Evolutionary conservation across 2,797 vertebrate species (phyloP), one percentile per base, ranked within the genome.

Genomic region (Chelonia mydas): DNA sequence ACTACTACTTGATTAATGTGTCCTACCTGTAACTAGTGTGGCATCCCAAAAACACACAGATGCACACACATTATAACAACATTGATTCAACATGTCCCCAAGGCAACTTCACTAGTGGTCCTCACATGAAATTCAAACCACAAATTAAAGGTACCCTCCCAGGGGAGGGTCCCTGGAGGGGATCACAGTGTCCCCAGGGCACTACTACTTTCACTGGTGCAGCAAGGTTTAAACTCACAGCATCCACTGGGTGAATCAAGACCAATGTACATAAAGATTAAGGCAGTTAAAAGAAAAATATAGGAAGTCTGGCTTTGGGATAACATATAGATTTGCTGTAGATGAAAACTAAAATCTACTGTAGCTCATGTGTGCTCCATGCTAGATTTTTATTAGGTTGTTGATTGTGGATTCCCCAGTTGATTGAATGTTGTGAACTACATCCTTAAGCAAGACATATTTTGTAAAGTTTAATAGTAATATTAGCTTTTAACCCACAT

Each of bases 1-100:
- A 50, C 86, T 94, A 16, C 93, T 23, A 1, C 97, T 96, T 96
- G 97, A 96, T 98, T 97, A 97, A 83, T 95, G 92, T 96, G 90
- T 97, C 88, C 92, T 91, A 89, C 92, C 78, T 80, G 65, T 92
- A 90, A 90, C 94, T 96, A 50, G 84, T 3, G 80, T 82, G 93
- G 90, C 93, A 86, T 89, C 86, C 51, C 81, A 33, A 59, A 3
- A 83, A 13, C 31, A 41, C 53, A 59, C 28, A 1, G 90, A 84
- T 54, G 87, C 13, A 37, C 45, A 61, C 15, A 0, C 82, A 78
- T 84, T 88, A 45, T 1, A 45, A 88, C 3, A 28, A 68, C 76
- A 74, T 2, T 59, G 94, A 78, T 94, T 95, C 84, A 89, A 49
- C 6, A 3, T 81, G 68, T 94, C 83, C 88, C 55, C 57, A 54